Conservation (phyloP, 1,140 invertebrate genomes). For the Cyphomyrmex costatus region DNA sequence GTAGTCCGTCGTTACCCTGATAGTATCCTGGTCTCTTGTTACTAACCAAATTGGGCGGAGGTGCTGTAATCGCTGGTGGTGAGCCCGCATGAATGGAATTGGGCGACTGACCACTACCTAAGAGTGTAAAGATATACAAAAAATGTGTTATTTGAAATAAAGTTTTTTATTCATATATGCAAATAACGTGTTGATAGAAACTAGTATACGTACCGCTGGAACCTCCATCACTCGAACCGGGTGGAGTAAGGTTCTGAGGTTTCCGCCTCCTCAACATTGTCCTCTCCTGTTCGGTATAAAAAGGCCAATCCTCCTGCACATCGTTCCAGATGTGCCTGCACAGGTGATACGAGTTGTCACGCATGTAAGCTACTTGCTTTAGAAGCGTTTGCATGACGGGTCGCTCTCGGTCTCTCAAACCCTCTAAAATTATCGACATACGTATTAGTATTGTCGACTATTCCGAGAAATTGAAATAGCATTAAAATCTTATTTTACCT, state of each 20-base stretch:
- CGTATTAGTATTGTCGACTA: constrained; percentile 5
- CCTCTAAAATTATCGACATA: constrained; percentile 89
- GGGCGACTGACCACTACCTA: constrained; percentile 90
- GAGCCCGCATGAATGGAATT: constrained; percentile 90
- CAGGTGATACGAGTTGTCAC: constrained; percentile 96
- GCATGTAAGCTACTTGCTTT: constrained; percentile 92
- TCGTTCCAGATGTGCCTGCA: constrained; percentile 95
- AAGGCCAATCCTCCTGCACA: constrained; percentile 97
- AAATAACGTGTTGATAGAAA: neutral
- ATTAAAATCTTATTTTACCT: constrained; percentile 87
- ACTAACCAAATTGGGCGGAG: constrained; percentile 78
- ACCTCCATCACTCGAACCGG: constrained; percentile 93
- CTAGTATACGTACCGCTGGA: constrained; percentile 87
- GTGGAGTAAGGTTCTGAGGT: constrained; percentile 95
- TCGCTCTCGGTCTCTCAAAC: constrained; percentile 94
- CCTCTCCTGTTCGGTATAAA: constrained; percentile 95
- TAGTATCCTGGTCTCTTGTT: constrained; percentile 88
- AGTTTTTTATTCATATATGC: constrained; percentile 5
- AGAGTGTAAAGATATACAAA: constrained; percentile 2
- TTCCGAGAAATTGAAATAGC: neutral
- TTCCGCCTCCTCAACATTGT: constrained; percentile 95
- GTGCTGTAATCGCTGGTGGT: constrained; percentile 87
- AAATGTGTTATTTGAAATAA: constrained; percentile 14
- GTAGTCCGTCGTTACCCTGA: constrained; percentile 89
- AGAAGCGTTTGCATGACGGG: constrained; percentile 91